Conservation (phyloP, 2,888 invertebrate genomes). For the Drosophila tripunctata region DNA sequence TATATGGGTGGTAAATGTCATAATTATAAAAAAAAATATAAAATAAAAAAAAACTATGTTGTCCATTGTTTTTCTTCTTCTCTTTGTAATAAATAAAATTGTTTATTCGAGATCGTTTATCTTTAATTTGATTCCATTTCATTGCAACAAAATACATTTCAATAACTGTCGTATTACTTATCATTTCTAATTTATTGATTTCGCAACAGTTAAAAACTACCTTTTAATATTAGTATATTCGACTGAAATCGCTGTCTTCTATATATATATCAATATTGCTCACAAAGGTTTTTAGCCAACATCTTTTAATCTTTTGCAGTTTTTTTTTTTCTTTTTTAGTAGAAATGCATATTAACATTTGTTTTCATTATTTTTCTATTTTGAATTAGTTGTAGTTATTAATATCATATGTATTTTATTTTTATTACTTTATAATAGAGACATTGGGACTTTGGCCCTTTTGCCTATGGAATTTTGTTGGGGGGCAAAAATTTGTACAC, state of each 20-base stretch:
- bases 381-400: conserved; percentile 20
- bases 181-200: conserved; percentile 40
- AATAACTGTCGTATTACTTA: conserved; percentile 40
- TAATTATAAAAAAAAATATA: neutral
- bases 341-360: conserved; percentile 67
- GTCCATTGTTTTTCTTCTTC: neutral
- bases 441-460: neutral
- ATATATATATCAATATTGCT: conserved; percentile 56
- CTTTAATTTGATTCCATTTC: conserved; percentile 25
- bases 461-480: conserved; percentile 12
- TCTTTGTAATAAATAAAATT: conserved; percentile 3
- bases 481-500: conserved; percentile 20
- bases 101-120: conserved; percentile 39
- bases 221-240: conserved; percentile 13
- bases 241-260: conserved; percentile 2
- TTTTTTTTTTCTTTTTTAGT: conserved; percentile 8
- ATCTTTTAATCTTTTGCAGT: conserved; percentile 12
- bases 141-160: conserved; percentile 61
- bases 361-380: conserved; percentile 10
- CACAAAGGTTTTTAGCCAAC: conserved; percentile 18
- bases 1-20: neutral
- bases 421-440: conserved; percentile 16
- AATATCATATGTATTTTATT: conserved; percentile 3
- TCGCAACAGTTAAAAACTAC: conserved; percentile 56
- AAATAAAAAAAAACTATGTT: neutral